These are phyloP conservation scores for Penaeus indicus DNA, from an alignment of 1,140 invertebrate genomes.

Conservation along the genomic window DNA sequence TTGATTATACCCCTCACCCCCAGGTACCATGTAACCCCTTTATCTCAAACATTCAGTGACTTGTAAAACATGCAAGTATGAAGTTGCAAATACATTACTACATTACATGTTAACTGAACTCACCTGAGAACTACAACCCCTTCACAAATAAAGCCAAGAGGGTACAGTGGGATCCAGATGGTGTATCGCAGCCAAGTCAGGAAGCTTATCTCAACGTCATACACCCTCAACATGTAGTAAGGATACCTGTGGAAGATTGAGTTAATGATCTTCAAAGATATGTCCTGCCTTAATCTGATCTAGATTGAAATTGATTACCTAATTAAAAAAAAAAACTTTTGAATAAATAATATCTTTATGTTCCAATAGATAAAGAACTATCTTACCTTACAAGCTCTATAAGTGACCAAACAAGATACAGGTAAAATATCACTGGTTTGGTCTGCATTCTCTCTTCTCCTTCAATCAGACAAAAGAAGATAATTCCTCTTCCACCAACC, in stretches of 20 bases:
- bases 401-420: conserved; percentile 85
- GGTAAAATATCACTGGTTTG: conserved; percentile 88
- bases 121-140: conserved; percentile 81
- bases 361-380: background rate
- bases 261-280: background rate
- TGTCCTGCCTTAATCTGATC: no score
- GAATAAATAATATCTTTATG: background rate
- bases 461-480: conserved; percentile 87
- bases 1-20: no score
- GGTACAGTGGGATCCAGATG: conserved; percentile 93
- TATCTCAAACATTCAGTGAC: no score
- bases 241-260: conserved; percentile 80
- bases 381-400: conserved; percentile 85
- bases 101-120: conserved; percentile 16
- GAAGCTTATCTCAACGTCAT: conserved; percentile 80
- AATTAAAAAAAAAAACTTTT: no score
- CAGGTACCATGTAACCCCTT: no score
- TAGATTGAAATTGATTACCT: no score
- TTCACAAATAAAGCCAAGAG: conserved; percentile 89
- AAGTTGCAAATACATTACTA: background rate
- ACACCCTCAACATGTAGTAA: conserved; percentile 87
- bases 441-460: conserved; percentile 87
- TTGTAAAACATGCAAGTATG: no score
- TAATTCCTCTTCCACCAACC: conserved; percentile 82
- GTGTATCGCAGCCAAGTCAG: conserved; percentile 95